Conservation (phyloP, 1,140 invertebrate species). For the Dreissena polymorpha region DNA sequence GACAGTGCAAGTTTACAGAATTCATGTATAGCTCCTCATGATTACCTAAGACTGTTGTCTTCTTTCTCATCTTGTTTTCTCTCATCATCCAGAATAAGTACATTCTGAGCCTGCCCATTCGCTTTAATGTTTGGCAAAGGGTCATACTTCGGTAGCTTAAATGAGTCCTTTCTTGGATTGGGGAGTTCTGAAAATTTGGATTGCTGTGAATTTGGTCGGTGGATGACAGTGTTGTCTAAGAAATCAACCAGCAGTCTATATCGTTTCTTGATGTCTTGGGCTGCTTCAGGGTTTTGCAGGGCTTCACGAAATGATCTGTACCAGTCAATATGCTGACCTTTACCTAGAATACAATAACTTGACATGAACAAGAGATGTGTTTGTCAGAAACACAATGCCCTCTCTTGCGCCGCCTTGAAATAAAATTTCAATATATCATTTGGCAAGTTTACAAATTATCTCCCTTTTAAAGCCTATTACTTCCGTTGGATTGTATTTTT, state of each 20-base stretch:
- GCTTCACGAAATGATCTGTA: slow-evolving; percentile 72
- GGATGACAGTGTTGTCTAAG: slow-evolving; percentile 77
- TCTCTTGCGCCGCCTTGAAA: too few species aligned
- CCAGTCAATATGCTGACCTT: slow-evolving; percentile 67
- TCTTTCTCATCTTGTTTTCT: slow-evolving; percentile 49
- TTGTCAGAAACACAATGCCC: too few species aligned
- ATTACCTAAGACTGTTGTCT: slow-evolving; percentile 39
- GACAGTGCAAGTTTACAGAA: too few species aligned
- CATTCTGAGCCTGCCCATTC: slow-evolving; percentile 54
- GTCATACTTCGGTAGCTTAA: slow-evolving; percentile 65
- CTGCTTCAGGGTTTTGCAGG: slow-evolving; percentile 67
- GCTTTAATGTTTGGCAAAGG: slow-evolving; percentile 69
- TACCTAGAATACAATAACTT: slow-evolving; percentile 58
- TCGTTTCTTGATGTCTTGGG: slow-evolving; percentile 65
- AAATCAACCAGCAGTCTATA: slow-evolving; percentile 76
- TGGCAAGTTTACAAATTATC: too few species aligned
- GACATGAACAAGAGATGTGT: too few species aligned
- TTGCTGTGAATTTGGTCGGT: slow-evolving; percentile 65
- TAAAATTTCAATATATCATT: too few species aligned
- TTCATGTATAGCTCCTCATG: too few species aligned
- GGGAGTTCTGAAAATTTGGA: slow-evolving; percentile 60
- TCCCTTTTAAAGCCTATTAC: too few species aligned
- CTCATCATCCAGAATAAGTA: slow-evolving; percentile 58
- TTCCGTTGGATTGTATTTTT: too few species aligned
- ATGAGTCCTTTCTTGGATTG: slow-evolving; percentile 45